Conservation (phyloP, 2,113 vertebrate genomes). For the Numenius arquata region DNA sequence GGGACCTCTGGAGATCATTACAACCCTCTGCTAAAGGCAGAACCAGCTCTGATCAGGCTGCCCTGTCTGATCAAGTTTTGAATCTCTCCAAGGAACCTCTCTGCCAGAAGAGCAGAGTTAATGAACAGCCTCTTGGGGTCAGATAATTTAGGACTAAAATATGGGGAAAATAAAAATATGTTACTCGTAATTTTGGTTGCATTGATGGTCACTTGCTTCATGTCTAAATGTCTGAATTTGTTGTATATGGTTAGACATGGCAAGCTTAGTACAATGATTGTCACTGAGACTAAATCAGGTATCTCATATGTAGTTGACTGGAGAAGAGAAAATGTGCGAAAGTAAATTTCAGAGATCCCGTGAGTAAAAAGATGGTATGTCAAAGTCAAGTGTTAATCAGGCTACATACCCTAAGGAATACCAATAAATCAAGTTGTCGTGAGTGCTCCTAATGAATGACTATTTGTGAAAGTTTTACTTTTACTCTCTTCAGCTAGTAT, state of each 20-base stretch:
- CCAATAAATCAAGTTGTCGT: slow-evolving; percentile 1
- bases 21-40: neutral
- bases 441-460: neutral
- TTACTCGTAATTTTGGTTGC: neutral
- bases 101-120: neutral
- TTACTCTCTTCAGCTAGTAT: neutral
- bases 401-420: neutral
- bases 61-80: neutral
- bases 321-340: neutral
- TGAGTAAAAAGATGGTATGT: neutral
- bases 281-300: neutral
- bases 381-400: slow-evolving; percentile 25
- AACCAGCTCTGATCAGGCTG: neutral
- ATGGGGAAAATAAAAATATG: neutral
- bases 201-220: neutral
- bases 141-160: neutral
- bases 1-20: neutral
- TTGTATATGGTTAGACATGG: neutral
- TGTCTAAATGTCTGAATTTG: neutral
- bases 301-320: neutral
- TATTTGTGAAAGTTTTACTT: neutral
- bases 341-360: neutral
- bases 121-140: neutral
- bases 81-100: neutral
- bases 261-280: neutral